Evolutionary conservation across 2,888 invertebrate species (phyloP).

Genomic region (Pristionchus maxplancki): DNA sequence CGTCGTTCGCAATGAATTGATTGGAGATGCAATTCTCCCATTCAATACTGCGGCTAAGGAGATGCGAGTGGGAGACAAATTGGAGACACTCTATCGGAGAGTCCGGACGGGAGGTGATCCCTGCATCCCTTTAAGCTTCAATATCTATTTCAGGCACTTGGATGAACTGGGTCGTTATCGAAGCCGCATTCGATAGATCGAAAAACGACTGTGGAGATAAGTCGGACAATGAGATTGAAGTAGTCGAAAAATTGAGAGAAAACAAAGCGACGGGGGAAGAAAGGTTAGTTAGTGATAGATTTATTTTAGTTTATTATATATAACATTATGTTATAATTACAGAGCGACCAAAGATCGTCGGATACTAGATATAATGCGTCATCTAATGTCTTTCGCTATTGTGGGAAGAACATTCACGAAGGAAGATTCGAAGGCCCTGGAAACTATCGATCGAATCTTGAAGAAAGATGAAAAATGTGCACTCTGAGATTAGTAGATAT

Average conservation of each 20-base stretch:
- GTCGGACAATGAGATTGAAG: background rate
- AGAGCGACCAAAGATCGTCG: background rate
- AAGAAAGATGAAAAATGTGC: background rate
- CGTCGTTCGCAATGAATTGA: background rate
- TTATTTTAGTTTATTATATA: background rate
- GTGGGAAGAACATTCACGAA: background rate
- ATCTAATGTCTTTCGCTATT: background rate
- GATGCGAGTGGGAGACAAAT: slow-evolving; percentile 1
- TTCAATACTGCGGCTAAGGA: background rate
- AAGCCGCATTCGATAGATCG: background rate
- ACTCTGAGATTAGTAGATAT: background rate
- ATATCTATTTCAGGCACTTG: background rate
- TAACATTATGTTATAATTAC: background rate
- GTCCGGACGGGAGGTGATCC: too few species aligned
- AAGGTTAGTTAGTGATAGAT: background rate
- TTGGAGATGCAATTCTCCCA: background rate
- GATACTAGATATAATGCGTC: background rate
- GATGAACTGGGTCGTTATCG: background rate
- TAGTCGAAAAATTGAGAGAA: background rate
- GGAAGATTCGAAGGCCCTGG: background rate
- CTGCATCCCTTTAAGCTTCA: too few species aligned
- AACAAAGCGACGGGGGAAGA: background rate
- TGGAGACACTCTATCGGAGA: background rate
- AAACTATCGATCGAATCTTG: background rate
- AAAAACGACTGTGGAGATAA: background rate